Base-by-base conservation (phyloP, 2,888 invertebrate species). In the Penaeus monodon region DNA sequence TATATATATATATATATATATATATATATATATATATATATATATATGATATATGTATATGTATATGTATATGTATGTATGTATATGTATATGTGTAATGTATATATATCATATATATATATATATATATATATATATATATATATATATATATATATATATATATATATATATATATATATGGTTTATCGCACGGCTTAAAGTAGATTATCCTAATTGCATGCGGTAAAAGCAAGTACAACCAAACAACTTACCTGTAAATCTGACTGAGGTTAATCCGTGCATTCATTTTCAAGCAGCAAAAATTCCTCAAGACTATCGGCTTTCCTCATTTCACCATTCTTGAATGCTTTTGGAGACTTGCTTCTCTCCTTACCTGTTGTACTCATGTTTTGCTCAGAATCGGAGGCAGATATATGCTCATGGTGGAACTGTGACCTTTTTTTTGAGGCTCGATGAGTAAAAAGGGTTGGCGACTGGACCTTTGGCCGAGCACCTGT, bases 271-370 rank as follows among this genome's bases (percentile, higher is more conserved):
- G 65, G 65, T 73, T 87, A 87, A 65, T 85, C 85, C 89, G 88
- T 89, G 82, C 89, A 89, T 80, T 84, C 88, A 86, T 86, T 89
- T 81, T 89, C 89, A 84, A 89, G 83, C 80, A 86, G 84, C 38
- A 89, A 74, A 83, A 89, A 89, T 81, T 89, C 89, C 68, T 89
- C 89, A 64, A 89, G 81, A 74, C 89, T 89, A 84, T 89, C 88
- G 84, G 88, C 89, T 82, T 87, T 88, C 49, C 79, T 77, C 81
- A 89, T 77, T 57, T 85, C 87, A 63, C 68, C 73, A 73, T 80
- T 81, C 17, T 63, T 70, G 29, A 66, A 82, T 66, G 68, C 63
- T 57, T 78, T 86, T 29, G 82, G 38, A 44, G 80, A 85, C 73
- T 85, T 74, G 68, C 1, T 73, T 77, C 77, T 64, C 57, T 65